phyloP scores from a whole-genome alignment of 1,140 invertebrate species.

The Trichonephila inaurata region DNA sequence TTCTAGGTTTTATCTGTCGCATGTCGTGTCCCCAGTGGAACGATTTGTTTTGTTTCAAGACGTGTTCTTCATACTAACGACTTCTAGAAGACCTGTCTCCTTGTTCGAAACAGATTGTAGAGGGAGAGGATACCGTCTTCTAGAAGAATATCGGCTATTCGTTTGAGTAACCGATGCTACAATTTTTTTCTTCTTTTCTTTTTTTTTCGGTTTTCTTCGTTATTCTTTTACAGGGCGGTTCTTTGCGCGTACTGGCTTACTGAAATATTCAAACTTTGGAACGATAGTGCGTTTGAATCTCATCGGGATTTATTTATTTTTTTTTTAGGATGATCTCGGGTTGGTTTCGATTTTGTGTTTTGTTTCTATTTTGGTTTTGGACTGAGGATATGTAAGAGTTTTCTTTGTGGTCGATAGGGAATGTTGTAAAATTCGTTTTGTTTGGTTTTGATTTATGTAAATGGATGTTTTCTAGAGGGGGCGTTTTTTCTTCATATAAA shows the following conservation, averaged over 20 bases:
- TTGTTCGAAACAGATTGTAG: neutral
- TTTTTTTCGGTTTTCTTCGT: neutral
- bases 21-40: conserved; percentile 47
- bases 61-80: conserved; percentile 58
- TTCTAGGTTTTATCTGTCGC: conserved; percentile 64
- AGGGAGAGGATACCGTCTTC: neutral
- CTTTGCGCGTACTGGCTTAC: neutral
- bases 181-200: neutral
- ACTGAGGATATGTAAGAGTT: neutral
- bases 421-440: neutral
- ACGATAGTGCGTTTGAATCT: conserved; percentile 11
- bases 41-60: conserved; percentile 63
- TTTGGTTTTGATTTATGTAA: neutral
- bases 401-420: neutral
- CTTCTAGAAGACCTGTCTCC: conserved; percentile 7
- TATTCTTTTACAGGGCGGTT: neutral
- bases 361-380: neutral
- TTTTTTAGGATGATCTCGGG: neutral
- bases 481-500: neutral
- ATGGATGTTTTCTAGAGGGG: neutral
- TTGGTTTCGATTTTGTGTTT: neutral
- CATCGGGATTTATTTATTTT: neutral
- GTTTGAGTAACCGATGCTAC: conserved; percentile 11
- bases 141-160: neutral
- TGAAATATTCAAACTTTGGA: conserved; percentile 25